These are phyloP conservation scores for Uria aalge DNA, from an alignment of 2,113 vertebrate genomes.

Conservation along the genomic window DNA sequence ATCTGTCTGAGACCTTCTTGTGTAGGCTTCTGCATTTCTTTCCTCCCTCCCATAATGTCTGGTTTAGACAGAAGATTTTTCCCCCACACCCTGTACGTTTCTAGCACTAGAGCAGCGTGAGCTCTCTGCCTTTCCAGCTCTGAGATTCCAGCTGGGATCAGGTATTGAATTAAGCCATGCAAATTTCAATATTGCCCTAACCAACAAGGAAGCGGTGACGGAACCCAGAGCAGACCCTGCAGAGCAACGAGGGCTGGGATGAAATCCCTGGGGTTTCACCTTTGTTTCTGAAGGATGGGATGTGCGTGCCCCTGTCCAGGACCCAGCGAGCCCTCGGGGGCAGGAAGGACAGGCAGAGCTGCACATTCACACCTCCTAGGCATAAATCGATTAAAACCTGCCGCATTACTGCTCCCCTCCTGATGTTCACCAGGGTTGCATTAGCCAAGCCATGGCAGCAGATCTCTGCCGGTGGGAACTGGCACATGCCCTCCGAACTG, in stretches of 20 bases:
- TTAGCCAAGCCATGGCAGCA: neutral
- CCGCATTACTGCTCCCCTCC: neutral
- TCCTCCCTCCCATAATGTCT: neutral
- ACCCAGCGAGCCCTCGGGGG: neutral
- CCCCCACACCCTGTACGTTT: neutral
- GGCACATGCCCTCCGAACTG: neutral
- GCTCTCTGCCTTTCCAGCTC: neutral
- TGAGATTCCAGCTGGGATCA: neutral
- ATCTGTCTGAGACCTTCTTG: neutral
- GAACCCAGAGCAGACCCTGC: neutral
- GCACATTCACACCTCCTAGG: neutral
- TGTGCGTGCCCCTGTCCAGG: neutral
- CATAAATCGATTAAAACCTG: neutral
- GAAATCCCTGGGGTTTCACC: conserved; percentile 1
- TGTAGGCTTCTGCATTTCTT: neutral
- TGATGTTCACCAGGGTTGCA: neutral
- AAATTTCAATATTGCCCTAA: neutral
- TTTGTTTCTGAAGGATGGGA: neutral
- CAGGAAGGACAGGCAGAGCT: neutral
- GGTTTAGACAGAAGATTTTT: neutral
- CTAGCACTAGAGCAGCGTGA: neutral
- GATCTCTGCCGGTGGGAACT: neutral
- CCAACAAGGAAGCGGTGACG: neutral
- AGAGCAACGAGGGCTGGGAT: fast-evolving
- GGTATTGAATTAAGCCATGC: neutral